Percentiles rank a stretch among this genome's conserved stretches.
These are phyloP conservation scores for Acrossocheilus fasciatus DNA, from an alignment of 2,797 vertebrate species.

Conservation along the genomic window DNA sequence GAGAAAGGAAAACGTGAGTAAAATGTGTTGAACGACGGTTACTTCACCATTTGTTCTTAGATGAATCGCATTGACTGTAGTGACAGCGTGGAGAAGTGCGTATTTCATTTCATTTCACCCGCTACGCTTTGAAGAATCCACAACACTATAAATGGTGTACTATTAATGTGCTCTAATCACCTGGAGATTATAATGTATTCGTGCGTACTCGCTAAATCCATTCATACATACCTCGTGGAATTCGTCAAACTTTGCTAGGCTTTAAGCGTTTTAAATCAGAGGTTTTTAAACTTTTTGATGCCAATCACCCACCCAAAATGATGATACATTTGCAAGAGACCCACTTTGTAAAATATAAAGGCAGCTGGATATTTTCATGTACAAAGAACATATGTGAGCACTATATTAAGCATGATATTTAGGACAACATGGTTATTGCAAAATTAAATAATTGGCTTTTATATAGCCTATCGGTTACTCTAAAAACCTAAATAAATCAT, in stretches of 20 bases:
- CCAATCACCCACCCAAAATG: background rate
- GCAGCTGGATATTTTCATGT: background rate
- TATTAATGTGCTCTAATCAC: conserved; percentile 40
- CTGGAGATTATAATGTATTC: conserved; percentile 25
- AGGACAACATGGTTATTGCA: background rate
- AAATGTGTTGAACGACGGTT: background rate
- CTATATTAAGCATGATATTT: background rate
- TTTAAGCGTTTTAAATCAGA: background rate
- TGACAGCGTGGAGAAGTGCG: background rate
- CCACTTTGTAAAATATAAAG: background rate
- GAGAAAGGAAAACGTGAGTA: background rate
- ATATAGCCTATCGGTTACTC: background rate
- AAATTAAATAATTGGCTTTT: background rate
- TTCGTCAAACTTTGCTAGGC: background rate
- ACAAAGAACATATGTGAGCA: background rate
- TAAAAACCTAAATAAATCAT: background rate
- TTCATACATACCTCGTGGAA: background rate
- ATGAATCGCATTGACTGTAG: background rate
- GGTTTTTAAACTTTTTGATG: background rate
- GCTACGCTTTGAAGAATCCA: background rate
- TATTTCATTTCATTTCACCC: background rate
- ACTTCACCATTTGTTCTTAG: background rate
- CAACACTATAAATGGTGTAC: background rate
- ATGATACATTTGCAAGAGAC: background rate
- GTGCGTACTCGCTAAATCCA: conserved; percentile 12